Evolutionary conservation across 1,140 invertebrate species (phyloP).

Genomic region (Rhopalosiphum maidis): DNA sequence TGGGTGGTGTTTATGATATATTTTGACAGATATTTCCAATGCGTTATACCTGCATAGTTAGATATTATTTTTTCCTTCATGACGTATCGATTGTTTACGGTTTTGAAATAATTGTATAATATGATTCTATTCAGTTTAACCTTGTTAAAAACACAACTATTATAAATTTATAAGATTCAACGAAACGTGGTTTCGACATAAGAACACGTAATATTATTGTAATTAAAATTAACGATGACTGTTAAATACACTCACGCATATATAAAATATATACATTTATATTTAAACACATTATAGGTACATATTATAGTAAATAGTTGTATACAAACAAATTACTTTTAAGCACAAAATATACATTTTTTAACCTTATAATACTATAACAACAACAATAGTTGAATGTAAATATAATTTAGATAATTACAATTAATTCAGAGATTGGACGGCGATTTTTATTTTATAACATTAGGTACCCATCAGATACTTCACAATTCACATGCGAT

Average conservation of each 20-base stretch:
- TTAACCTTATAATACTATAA: not conserved
- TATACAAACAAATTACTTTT: not conserved
- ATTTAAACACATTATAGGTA: not conserved
- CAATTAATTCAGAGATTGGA: not conserved
- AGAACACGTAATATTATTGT: slow-evolving; percentile 13
- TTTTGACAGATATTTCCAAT: not conserved
- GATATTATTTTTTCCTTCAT: not conserved
- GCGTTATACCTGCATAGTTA: not conserved
- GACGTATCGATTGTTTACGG: slow-evolving; percentile 27
- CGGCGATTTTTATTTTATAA: not conserved
- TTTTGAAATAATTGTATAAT: slow-evolving; percentile 5
- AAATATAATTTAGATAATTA: not conserved
- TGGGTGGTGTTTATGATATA: not conserved
- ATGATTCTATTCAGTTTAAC: not conserved
- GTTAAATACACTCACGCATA: not conserved
- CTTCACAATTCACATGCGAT: not conserved
- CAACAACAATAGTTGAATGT: not conserved
- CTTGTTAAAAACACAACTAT: slow-evolving; percentile 33
- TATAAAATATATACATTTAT: not conserved
- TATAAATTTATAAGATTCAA: slow-evolving; percentile 22
- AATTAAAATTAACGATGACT: slow-evolving; percentile 23
- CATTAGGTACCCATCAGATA: not conserved
- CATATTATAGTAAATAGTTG: not conserved
- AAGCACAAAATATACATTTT: not conserved
- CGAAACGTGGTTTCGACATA: slow-evolving; percentile 10